Evolutionary conservation across 1,140 invertebrate genomes (phyloP).

Genomic region (Metopolophium dirhodum): DNA sequence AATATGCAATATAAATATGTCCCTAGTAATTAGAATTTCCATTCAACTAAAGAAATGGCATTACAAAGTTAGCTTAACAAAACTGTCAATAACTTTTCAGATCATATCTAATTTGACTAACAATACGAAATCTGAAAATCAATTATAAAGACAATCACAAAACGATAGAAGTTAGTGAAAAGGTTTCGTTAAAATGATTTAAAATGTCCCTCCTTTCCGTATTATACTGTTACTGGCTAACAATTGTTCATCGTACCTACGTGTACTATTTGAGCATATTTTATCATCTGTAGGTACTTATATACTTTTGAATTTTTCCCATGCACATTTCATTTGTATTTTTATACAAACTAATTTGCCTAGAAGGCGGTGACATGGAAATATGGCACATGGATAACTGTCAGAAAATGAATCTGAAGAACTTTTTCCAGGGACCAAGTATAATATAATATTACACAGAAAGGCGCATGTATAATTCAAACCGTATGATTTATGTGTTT

Average conservation of each 20-base stretch:
- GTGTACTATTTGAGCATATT: neutral
- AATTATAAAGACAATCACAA: neutral
- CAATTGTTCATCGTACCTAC: neutral
- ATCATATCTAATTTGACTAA: neutral
- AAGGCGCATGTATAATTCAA: conserved; percentile 36
- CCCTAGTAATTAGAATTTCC: neutral
- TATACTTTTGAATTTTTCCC: neutral
- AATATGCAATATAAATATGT: neutral
- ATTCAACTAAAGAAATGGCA: neutral
- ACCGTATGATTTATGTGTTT: conserved; percentile 37
- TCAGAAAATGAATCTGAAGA: conserved; percentile 37
- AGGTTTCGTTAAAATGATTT: neutral
- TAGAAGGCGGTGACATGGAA: conserved; percentile 26
- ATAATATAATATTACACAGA: conserved; percentile 36
- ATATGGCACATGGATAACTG: conserved; percentile 29
- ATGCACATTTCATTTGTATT: neutral
- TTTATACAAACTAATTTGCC: conserved; percentile 4
- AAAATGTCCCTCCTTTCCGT: neutral
- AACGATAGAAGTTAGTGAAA: neutral
- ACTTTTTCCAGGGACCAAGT: neutral
- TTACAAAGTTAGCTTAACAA: neutral
- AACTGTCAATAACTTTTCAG: neutral
- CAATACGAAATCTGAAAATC: neutral
- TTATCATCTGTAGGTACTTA: neutral
- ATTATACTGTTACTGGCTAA: neutral